These are phyloP conservation scores for Zophobas morio DNA, from an alignment of 1,140 invertebrate species.

Conservation along the genomic window DNA sequence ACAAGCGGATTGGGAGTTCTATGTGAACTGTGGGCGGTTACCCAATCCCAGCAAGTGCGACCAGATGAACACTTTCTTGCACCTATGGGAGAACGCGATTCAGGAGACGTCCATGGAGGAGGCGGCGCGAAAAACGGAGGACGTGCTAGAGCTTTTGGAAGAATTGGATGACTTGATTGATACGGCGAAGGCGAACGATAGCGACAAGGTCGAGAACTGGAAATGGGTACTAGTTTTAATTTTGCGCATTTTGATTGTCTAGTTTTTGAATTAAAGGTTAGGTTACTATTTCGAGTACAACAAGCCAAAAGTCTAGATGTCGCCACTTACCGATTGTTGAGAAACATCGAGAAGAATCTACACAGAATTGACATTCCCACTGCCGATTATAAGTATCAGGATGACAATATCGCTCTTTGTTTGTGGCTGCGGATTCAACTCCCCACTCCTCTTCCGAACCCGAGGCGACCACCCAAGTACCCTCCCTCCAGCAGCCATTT, in stretches of 20 bases:
- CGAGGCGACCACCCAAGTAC: constrained; percentile 60
- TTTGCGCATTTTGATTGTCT: background rate
- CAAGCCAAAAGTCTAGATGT: constrained; percentile 69
- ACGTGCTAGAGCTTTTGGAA: constrained; percentile 68
- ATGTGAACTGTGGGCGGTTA: constrained; percentile 75
- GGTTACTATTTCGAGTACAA: constrained; percentile 67
- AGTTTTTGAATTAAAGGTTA: constrained; percentile 62
- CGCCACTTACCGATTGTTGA: constrained; percentile 70
- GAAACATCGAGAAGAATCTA: constrained; percentile 71
- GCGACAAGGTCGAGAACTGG: constrained; percentile 66
- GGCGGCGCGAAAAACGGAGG: constrained; percentile 64
- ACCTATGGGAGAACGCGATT: constrained; percentile 72
- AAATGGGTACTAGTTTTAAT: constrained; percentile 65
- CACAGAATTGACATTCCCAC: constrained; percentile 69
- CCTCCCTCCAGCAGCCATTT: constrained; percentile 11
- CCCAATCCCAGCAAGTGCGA: constrained; percentile 73
- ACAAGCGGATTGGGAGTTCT: constrained; percentile 72
- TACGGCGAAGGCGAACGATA: constrained; percentile 48
- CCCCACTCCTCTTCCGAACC: constrained; percentile 66
- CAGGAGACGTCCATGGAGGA: constrained; percentile 68
- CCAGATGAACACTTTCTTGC: constrained; percentile 76
- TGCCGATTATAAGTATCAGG: constrained; percentile 68
- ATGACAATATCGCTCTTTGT: constrained; percentile 69
- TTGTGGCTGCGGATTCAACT: constrained; percentile 70
- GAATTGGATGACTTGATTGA: constrained; percentile 67